Conservation (phyloP, 92 coral and sea anemone genomes). For the Umimayanthus kanabou region DNA sequence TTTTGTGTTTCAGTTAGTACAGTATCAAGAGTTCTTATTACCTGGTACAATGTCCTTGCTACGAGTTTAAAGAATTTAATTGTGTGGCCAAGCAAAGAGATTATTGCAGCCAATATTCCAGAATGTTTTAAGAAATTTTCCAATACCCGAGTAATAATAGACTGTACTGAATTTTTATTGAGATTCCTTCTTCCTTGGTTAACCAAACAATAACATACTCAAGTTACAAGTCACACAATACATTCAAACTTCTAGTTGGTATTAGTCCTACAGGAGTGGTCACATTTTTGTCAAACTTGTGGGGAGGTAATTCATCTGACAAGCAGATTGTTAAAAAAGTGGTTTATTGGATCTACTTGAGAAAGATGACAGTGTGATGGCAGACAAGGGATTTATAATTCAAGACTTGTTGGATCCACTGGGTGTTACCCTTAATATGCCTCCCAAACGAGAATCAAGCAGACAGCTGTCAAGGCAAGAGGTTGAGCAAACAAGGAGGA, state of each 20-base stretch:
- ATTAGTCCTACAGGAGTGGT: constrained; percentile 59
- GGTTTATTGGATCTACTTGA: constrained; percentile 44
- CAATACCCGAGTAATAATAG: constrained; percentile 35
- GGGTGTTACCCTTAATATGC: constrained; percentile 43
- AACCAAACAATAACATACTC: constrained; percentile 36
- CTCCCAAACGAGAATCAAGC: constrained; percentile 43
- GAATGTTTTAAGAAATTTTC: constrained; percentile 49
- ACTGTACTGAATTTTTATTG: constrained; percentile 33
- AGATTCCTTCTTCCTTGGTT: constrained; percentile 39
- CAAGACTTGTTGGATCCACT: constrained; percentile 31
- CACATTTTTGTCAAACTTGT: constrained; percentile 40
- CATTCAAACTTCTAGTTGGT: constrained; percentile 46
- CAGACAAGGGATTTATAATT: constrained; percentile 47
- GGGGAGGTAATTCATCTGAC: constrained; percentile 65
- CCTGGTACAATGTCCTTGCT: constrained; percentile 52
- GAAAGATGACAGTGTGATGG: constrained; percentile 51
- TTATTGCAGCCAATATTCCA: constrained; percentile 20
- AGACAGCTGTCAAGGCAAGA: constrained; percentile 54
- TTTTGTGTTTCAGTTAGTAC: constrained; percentile 51
- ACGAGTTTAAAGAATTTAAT: constrained; percentile 30
- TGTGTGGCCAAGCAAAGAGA: constrained; percentile 51
- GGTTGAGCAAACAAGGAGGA: constrained; percentile 59
- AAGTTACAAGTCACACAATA: constrained; percentile 35
- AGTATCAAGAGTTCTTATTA: constrained; percentile 45
- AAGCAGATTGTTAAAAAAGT: constrained; percentile 41